Evolutionary conservation across 2,888 invertebrate species (phyloP), one percentile per base, ranked within the genome.

Genomic region (Pegoplata infirma): DNA sequence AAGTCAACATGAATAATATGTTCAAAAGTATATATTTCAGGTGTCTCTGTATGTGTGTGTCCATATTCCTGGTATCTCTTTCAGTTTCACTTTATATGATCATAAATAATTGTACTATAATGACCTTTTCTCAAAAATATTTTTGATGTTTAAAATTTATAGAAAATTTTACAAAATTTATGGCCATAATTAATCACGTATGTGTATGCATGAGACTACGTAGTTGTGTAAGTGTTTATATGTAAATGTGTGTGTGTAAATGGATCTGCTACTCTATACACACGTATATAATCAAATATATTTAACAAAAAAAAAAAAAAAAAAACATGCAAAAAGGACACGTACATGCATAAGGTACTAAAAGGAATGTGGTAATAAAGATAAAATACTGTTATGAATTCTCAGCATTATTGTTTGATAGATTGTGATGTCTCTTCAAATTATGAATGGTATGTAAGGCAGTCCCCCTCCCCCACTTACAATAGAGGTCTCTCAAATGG

Each of bases 161-260:
- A 74, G 78, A 78, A 78, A 73, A 74, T 74, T 74, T 78, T 69
- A 64, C 51, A 69, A 64, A 78, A 78, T 78, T 78, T 78, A 78
- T 78, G 14, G 55, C 69, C 55, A 74, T 69, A 74, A 78, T 78
- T 74, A 78, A 74, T 78, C 78, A 78, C 49, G 63, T 73, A 74
- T 69, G 4, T 36, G 5, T n/a, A 12, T 51, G 1, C 23, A 14
- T 47, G 44, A 19, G 14, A 28, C 5, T 12, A 10, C 2, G 28
- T 25, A 23, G 28, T 44, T 12, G 12, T 12, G 2, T 19, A 36
- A 28, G n/a, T n/a, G n/a, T n/a, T n/a, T n/a, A n/a, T n/a, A n/a
- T n/a, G n/a, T n/a, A n/a, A n/a, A n/a, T n/a, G n/a, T n/a, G 19
- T 21, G 21, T 32, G 56, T 67, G 46, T 40, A 46, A 59, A n/a